These are phyloP conservation scores for Mesoclemmys tuberculata DNA, from an alignment of 2,113 vertebrate genomes.

Conservation along the genomic window DNA sequence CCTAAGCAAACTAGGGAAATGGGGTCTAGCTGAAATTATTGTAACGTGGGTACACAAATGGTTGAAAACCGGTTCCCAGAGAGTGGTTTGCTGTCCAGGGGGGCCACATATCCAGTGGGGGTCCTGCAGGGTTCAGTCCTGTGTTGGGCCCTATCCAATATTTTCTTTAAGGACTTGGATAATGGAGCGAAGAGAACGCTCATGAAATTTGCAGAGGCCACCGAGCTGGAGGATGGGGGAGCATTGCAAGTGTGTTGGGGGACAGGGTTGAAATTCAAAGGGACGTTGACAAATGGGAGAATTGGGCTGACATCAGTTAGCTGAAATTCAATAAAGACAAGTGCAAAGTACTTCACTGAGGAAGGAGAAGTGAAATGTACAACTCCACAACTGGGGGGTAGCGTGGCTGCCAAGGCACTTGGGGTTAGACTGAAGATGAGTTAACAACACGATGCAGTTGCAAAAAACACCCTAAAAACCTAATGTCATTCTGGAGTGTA, in stretches of 20 bases:
- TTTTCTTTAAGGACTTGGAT: not conserved
- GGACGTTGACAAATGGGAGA: too few relatives aligned
- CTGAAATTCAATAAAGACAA: too few relatives aligned
- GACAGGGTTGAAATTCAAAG: not conserved
- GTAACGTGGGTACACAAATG: not conserved
- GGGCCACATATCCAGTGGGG: not conserved
- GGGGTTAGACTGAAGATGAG: too few relatives aligned
- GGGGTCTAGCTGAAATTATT: not conserved
- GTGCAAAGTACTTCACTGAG: not conserved
- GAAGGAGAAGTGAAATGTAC: not conserved
- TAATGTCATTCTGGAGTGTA: too few relatives aligned
- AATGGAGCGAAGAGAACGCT: not conserved
- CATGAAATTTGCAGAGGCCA: not conserved
- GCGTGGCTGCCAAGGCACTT: too few relatives aligned
- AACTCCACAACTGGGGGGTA: not conserved
- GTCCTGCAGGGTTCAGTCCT: not conserved
- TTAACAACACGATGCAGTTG: too few relatives aligned
- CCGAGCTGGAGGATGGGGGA: not conserved
- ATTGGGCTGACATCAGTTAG: too few relatives aligned
- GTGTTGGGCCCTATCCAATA: not conserved
- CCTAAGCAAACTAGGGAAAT: not conserved
- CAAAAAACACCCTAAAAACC: too few relatives aligned
- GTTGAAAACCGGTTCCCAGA: not conserved
- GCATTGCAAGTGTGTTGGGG: not conserved
- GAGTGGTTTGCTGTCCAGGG: not conserved